Evolutionary conservation across 2,888 invertebrate genomes (phyloP).

Genomic region (Tholera decimalis): DNA sequence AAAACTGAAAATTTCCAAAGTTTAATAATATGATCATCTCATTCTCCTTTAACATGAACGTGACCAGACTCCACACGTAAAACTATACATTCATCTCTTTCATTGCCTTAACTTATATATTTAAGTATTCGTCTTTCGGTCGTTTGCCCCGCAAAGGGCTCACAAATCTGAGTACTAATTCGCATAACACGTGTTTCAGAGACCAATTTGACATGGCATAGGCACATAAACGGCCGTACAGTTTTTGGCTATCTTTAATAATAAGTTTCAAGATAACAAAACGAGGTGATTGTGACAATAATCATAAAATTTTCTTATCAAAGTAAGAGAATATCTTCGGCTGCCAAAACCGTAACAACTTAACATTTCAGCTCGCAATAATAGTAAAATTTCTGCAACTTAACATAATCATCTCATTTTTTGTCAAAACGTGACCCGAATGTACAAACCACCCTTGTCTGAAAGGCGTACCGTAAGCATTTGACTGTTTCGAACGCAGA

Average conservation of each 20-base stretch:
- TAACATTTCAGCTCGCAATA: conserved; percentile 47
- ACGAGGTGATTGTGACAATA: background rate
- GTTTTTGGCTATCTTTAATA: background rate
- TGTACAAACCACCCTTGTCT: conserved; percentile 24
- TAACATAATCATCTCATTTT: conserved; percentile 62
- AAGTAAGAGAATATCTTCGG: conserved; percentile 6
- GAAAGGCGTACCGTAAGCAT: conserved; percentile 50
- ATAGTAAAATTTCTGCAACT: conserved; percentile 54
- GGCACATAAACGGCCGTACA: background rate
- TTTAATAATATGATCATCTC: conserved; percentile 37
- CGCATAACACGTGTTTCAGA: background rate
- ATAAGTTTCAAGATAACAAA: background rate
- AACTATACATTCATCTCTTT: conserved; percentile 34
- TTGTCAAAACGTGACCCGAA: conserved; percentile 55
- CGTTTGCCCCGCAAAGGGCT: conserved; percentile 29
- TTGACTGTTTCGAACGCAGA: conserved; percentile 50
- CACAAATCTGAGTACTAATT: conserved; percentile 12
- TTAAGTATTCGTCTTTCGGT: conserved; percentile 27
- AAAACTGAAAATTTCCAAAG: conserved; percentile 31
- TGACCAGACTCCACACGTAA: conserved; percentile 40
- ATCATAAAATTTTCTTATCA: conserved; percentile 2
- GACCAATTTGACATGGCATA: background rate
- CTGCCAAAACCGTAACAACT: conserved; percentile 30
- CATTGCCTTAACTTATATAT: conserved; percentile 42
- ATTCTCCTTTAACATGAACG: conserved; percentile 37